Conservation (phyloP, 2,888 invertebrate species). For the Prosopocoilus inquinatus region DNA sequence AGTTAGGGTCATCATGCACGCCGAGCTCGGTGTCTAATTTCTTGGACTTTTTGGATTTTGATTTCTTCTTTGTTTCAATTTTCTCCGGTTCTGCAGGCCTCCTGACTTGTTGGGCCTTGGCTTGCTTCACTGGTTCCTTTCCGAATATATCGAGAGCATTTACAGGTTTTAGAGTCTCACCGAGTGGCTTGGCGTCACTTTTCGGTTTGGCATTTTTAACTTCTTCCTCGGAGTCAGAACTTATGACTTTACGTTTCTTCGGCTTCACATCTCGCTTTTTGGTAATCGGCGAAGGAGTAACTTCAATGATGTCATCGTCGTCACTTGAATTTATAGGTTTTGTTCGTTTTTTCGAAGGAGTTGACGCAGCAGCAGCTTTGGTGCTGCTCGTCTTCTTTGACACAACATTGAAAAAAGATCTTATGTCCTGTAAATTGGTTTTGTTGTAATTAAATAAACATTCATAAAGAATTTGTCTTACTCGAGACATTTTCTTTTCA, state of each 20-base stretch:
- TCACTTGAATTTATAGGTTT: conserved; percentile 54
- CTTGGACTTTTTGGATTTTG: conserved; percentile 33
- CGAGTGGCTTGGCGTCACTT: conserved; percentile 44
- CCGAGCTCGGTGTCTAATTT: conserved; percentile 45
- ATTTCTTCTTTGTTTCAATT: conserved; percentile 23
- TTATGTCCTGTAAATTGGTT: conserved; percentile 58
- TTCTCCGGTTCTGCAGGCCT: conserved; percentile 11
- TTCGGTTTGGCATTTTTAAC: conserved; percentile 38
- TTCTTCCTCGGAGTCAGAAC: conserved; percentile 37
- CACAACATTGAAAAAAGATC: conserved; percentile 56
- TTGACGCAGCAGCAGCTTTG: conserved; percentile 17
- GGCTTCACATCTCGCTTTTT: conserved; percentile 32
- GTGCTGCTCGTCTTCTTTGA: conserved; percentile 36
- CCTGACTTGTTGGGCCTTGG: conserved; percentile 41
- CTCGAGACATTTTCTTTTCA: not conserved
- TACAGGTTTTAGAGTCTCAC: conserved; percentile 36
- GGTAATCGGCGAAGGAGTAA: conserved; percentile 50
- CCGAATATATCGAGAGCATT: conserved; percentile 61
- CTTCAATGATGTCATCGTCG: conserved; percentile 59
- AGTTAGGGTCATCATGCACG: conserved; percentile 67
- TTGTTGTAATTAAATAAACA: not conserved
- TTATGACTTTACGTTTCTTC: conserved; percentile 30
- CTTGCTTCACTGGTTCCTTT: conserved; percentile 58
- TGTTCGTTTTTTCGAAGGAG: conserved; percentile 44
- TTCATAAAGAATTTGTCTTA: not conserved